Evolutionary conservation across 2,113 vertebrate species (phyloP).

Genomic region (Callaeas wilsoni): DNA sequence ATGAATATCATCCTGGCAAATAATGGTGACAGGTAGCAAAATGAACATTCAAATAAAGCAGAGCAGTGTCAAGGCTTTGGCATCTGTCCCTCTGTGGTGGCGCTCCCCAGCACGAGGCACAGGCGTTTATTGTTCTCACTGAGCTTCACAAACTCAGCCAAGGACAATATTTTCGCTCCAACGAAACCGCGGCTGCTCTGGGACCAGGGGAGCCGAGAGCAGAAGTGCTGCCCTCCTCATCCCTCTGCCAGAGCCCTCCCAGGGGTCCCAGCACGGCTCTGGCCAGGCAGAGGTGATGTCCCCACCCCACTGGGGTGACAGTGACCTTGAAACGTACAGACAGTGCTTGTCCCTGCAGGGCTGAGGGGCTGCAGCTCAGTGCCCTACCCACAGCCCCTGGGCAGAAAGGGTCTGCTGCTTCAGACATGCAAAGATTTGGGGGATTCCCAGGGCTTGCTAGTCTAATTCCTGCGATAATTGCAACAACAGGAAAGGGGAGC

Average conservation of each 20-base stretch:
- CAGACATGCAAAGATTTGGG: neutral
- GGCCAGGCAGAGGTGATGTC: neutral
- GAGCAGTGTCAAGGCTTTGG: constrained; percentile 19
- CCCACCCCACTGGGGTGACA: neutral
- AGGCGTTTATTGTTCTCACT: neutral
- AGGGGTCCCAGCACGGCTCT: neutral
- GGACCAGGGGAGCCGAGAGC: neutral
- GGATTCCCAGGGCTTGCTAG: neutral
- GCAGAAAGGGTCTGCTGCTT: neutral
- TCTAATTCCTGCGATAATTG: neutral
- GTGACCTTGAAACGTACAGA: neutral
- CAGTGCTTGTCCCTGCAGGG: neutral
- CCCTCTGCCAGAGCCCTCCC: neutral
- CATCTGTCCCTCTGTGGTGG: neutral
- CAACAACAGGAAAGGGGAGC: neutral
- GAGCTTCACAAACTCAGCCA: neutral
- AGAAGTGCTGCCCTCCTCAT: neutral
- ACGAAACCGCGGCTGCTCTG: neutral
- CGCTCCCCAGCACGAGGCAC: neutral
- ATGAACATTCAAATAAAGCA: neutral
- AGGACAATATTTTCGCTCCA: neutral
- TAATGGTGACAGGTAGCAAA: neutral
- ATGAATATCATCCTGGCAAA: neutral
- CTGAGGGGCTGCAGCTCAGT: neutral
- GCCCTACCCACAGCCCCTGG: neutral